A percentile compares a stretch with the other conserved stretches of the same genome.
These are phyloP conservation scores for Cervus canadensis DNA, from an alignment of 2,113 vertebrate genomes.

Conservation along the genomic window DNA sequence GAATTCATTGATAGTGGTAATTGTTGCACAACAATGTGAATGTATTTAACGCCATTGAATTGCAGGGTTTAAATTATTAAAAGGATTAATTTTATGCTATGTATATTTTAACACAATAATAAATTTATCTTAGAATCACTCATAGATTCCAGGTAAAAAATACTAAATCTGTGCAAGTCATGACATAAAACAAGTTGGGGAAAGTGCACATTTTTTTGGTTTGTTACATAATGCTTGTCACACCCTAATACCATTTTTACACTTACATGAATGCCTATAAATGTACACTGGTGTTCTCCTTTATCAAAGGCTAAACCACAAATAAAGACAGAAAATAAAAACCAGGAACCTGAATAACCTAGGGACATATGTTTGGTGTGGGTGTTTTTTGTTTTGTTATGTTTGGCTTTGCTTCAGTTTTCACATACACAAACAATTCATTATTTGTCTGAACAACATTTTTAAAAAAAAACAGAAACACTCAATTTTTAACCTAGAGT, in stretches of 20 bases:
- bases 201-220: background rate
- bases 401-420: background rate
- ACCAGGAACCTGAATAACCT: background rate
- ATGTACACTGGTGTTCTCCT: background rate
- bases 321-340: background rate
- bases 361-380: background rate
- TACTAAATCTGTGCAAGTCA: background rate
- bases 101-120: background rate
- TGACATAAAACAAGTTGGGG: background rate
- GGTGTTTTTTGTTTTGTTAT: background rate
- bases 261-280: background rate
- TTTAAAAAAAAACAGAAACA: background rate
- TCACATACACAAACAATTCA: background rate
- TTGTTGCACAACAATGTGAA: background rate
- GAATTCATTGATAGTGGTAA: background rate
- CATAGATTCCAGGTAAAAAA: background rate
- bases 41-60: background rate
- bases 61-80: background rate
- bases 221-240: background rate
- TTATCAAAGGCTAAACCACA: background rate
- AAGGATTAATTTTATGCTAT: background rate
- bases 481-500: background rate
- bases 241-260: background rate
- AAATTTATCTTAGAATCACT: background rate
- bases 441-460: background rate